Percentiles rank a stretch among this genome's conserved stretches.
Evolutionary conservation across 2,888 invertebrate species (phyloP).

Genomic region (Chymomyza procnemis): DNA sequence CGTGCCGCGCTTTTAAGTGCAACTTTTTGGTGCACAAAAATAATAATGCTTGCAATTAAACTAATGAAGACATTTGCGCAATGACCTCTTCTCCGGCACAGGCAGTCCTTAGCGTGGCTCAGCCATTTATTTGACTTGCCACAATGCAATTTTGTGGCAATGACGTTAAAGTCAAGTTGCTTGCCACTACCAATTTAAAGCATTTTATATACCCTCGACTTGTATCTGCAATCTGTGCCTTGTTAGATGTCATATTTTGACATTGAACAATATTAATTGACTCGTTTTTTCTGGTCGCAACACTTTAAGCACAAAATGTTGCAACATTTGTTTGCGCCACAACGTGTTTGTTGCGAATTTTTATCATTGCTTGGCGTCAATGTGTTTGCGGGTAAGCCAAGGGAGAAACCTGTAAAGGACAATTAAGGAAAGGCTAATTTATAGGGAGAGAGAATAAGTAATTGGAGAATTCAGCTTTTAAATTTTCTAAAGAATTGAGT

Average conservation of each 20-base stretch:
- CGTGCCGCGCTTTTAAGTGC: constrained; percentile 21
- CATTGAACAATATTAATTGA: constrained; percentile 64
- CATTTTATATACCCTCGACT: constrained; percentile 11
- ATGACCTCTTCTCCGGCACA: constrained; percentile 15
- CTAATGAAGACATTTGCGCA: constrained; percentile 65
- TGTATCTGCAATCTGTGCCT: constrained; percentile 41
- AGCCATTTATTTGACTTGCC: neutral
- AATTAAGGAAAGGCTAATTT: constrained; percentile 20
- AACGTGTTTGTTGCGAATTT: neutral
- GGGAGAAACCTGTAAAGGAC: constrained; percentile 13
- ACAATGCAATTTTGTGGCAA: neutral
- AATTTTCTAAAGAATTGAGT: too few species aligned
- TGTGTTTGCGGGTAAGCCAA: neutral
- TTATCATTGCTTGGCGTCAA: neutral
- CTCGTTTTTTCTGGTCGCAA: constrained; percentile 13
- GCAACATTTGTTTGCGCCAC: constrained; percentile 3
- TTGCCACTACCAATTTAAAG: neutral
- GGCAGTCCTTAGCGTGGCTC: neutral
- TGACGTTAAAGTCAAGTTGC: constrained; percentile 2
- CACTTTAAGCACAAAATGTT: neutral
- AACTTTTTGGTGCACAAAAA: constrained; percentile 40
- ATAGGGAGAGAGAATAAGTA: too few species aligned
- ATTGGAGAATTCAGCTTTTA: too few species aligned
- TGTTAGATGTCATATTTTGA: constrained; percentile 59
- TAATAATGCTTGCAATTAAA: constrained; percentile 70